phyloP scores from a whole-genome alignment of 2,888 invertebrate species.

The Melipona beecheii region DNA sequence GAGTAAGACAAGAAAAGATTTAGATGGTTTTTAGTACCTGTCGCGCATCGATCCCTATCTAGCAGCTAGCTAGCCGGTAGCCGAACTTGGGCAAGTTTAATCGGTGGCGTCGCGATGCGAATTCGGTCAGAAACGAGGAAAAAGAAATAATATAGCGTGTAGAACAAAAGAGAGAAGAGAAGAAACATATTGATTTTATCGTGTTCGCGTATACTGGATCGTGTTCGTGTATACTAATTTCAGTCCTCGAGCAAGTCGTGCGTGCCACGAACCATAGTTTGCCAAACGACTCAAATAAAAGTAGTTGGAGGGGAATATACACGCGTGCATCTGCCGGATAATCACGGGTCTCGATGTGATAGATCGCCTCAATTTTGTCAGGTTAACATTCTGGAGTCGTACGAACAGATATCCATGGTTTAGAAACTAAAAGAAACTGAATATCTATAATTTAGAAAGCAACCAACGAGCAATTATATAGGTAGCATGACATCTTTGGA shows the following conservation, averaged over 20 bases:
- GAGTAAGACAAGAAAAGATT: constrained; percentile 23
- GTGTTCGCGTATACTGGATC: constrained; percentile 49
- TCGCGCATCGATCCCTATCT: constrained; percentile 31
- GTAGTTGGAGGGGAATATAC: background rate
- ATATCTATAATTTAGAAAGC: background rate
- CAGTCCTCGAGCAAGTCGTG: constrained; percentile 47
- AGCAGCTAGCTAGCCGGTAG: background rate
- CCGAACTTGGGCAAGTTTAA: constrained; percentile 43
- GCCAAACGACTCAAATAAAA: constrained; percentile 51
- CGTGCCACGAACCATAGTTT: constrained; percentile 37
- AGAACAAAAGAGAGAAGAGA: constrained; percentile 38
- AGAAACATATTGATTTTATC: constrained; percentile 61
- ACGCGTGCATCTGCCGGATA: background rate
- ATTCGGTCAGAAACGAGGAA: constrained; percentile 27
- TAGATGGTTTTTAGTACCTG: constrained; percentile 41
- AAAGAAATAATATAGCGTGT: constrained; percentile 40
- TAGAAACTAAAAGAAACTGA: background rate
- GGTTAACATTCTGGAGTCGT: background rate
- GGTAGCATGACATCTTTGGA: background rate
- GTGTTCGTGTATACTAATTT: constrained; percentile 15
- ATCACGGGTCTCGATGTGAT: background rate
- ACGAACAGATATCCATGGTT: background rate
- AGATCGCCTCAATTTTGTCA: background rate
- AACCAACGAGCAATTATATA: background rate
- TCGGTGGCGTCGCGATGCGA: constrained; percentile 51